Evolutionary conservation across 2,797 vertebrate species (phyloP), one percentile per base, ranked within the genome.

Genomic region (Furcifer pardalis): DNA sequence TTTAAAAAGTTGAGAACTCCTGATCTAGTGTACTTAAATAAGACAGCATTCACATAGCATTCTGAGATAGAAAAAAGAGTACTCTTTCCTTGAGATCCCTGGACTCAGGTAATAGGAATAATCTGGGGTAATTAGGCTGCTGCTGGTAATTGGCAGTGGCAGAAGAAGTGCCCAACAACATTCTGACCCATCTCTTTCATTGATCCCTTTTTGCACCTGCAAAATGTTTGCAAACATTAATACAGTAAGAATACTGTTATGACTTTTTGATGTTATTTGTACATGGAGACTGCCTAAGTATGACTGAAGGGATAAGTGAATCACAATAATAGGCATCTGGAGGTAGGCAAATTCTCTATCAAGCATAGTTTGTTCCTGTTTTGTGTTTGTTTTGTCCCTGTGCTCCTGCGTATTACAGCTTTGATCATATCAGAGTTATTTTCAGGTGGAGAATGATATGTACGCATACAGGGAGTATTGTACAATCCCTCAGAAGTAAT

Each of bases 331-430:
- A 25, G 49, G 27, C n/a, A 7, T 60, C 56, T 80, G 44, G 68
- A 80, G n/a, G 32, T 25, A 19, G 44, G 21, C 40, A 76, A 13
- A 68, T 77, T 73, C 40, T 30, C 40, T 49, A 21, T 4, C 32
- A 73, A 49, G 23, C 32, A 62, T 56, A 40, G 30, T 23, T 68
- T 37, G 52, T 17, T 63, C 21, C 46, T 42, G 30, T 59, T 42
- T 12, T 42, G 42, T 23, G 42, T 3, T 56, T 0, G 1, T 7
- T 37, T 0, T 10, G 52, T 40, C 35, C 49, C 12, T 0, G 0
- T 68, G 12, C 17, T 13, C 19, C 52, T 21, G 23, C 42, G 27
- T 66, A 46, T 2, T 1, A 13, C 63, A 81, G 52, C 52, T 56
- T 56, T 23, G 15, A 75, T 52, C 42, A 7, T 75, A 19, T 75